Evolutionary conservation across 2,113 vertebrate genomes (phyloP), one percentile per base, ranked within the genome.

Genomic region (Pseudois nayaur): DNA sequence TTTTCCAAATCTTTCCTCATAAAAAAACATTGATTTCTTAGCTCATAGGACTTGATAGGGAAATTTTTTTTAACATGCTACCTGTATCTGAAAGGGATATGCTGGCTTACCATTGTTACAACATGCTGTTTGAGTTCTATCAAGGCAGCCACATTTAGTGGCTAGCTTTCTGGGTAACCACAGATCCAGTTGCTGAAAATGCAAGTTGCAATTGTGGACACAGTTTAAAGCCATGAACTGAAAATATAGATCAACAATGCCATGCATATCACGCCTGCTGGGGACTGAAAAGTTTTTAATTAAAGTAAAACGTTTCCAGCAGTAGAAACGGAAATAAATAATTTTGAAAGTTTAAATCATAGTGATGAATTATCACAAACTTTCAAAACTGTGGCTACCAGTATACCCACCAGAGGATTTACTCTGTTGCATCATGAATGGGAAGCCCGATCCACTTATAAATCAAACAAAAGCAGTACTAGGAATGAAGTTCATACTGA

Each of bases 251-350:
- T 84, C 94, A 84, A 43, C 5, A 9, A 90, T 36, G 76, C 60
- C 76, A 31, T 23, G 33, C 3, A 21, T 60, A n/a, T 1, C 7
- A 91, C 1, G 4, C 11, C 87, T 84, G 5, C 52, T 48, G n/a
- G 23, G 59, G 48, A 45, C 31, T 55, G 15, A 76, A 76, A 88
- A 52, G 21, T 48, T 95, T 94, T 91, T 94, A 94, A 96, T 97
- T 96, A 94, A 95, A 96, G 36, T 83, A 67, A 94, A 96, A 55
- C 84, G 48, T 71, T 93, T 36, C 43, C n/a, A 90, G 45, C 23
- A 74, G 40, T 25, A 92, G 15, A 84, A 96, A 89, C 4, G 6
- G 25, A 96, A 97, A 92, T 60, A 12, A 86, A n/a, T 96, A 59
- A 79, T 62, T 95, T 74, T 71, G 15, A 78, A 97, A 67, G 60